Base-by-base conservation (phyloP, 2,113 vertebrate genomes). In the Labeo rohita region DNA sequence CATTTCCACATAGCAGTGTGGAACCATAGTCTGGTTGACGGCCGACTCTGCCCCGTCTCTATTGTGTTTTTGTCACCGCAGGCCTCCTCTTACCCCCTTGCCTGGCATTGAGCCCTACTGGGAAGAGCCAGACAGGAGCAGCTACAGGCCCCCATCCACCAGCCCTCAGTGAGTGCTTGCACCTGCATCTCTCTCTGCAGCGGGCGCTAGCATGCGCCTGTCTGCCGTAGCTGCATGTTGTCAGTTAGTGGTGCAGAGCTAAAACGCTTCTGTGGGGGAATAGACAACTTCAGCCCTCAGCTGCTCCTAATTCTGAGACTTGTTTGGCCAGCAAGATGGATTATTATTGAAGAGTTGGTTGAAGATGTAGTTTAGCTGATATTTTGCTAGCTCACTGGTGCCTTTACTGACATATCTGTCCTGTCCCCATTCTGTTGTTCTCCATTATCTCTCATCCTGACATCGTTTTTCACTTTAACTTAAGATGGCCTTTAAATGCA, bases 41-140 rank as follows among this genome's bases (percentile, higher is more conserved):
- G 86, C 86, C 88, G 54, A 84, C 65, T 87, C 86, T 83, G 84
- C 93, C 92, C 92, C 93, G 93, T 94, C 92, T 95, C 93, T 95
- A 91, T 91, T 95, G 93, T 96, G 92, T 96, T 91, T 96, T 77
- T 77, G 93, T 93, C 92, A 93, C 88, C 94, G 93, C 95, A 96
- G 95, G 93, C 94, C 95, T 95, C 95, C 95, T 95, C 95, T 96
- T 92, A 95, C 95, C 94, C 95, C 95, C 90, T 94, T 96, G 94
- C 95, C 95, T 89, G 95, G 95, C 93, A 94, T 95, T 95, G 94
- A 95, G 94, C 95, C 95, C 94, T 96, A 95, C 92, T 95, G 95
- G 95, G 95, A 95, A 91, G 94, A 94, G 93, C 93, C 93, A 92
- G 94, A 94, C 93, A 94, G 95, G 94, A 96, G 94, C 95, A 95